A percentile compares a stretch with the other conserved stretches of the same genome.
Conservation (phyloP, 2,888 invertebrate genomes). For the Cinara cedri region DNA sequence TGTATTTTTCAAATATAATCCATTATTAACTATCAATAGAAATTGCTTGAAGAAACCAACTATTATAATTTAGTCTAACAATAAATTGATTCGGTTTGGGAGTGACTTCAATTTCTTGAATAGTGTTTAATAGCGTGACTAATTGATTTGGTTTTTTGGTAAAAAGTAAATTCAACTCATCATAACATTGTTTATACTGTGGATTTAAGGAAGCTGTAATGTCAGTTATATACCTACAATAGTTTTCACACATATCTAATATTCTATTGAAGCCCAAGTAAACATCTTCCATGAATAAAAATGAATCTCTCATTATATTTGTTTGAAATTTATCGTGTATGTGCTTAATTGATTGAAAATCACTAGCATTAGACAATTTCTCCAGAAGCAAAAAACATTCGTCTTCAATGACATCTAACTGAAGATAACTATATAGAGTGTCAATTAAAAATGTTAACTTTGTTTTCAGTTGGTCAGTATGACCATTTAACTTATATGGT, state of each 20-base stretch:
- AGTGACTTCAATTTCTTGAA: conserved; percentile 29
- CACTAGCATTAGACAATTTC: conserved; percentile 32
- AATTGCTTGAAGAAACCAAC: conserved; percentile 21
- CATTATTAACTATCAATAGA: background rate
- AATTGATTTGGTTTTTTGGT: conserved; percentile 62
- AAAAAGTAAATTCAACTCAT: conserved; percentile 49
- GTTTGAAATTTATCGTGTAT: conserved; percentile 44
- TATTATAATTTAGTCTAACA: conserved; percentile 33
- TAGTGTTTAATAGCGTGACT: conserved; percentile 63
- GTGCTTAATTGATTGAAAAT: conserved; percentile 43
- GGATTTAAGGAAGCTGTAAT: conserved; percentile 30
- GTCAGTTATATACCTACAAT: conserved; percentile 39
- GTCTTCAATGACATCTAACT: conserved; percentile 45
- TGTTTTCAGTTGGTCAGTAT: conserved; percentile 20
- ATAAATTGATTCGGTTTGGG: conserved; percentile 52
- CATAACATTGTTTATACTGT: conserved; percentile 45
- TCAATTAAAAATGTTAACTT: conserved; percentile 44
- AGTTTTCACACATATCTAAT: conserved; percentile 51
- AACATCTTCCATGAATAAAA: conserved; percentile 43
- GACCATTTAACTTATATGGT: background rate
- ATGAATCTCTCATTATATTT: conserved; percentile 49
- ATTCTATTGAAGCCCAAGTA: conserved; percentile 37
- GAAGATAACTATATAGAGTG: conserved; percentile 43
- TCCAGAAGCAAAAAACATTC: conserved; percentile 39
- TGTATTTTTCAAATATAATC: background rate